phyloP scores from a whole-genome alignment of 2,888 invertebrate genomes.

The Pandemis heparana region DNA sequence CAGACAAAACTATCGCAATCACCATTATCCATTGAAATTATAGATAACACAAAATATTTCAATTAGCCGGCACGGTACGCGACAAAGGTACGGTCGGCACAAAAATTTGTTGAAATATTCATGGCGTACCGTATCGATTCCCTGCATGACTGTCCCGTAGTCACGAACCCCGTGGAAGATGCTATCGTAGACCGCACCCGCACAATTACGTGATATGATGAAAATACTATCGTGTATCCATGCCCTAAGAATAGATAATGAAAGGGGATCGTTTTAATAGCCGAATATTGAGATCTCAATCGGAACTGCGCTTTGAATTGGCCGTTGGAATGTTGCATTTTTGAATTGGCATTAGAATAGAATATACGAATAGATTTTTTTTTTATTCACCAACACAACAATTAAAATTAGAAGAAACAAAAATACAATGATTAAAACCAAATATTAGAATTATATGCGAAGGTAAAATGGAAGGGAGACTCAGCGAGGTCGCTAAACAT shows the following conservation, averaged over 20 bases:
- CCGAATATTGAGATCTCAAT: slow-evolving; percentile 42
- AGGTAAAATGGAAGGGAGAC: no score
- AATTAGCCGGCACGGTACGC: slow-evolving; percentile 68
- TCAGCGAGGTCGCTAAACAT: no score
- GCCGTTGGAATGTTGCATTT: background rate
- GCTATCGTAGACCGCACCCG: slow-evolving; percentile 76
- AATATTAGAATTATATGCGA: no score
- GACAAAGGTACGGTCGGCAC: slow-evolving; percentile 64
- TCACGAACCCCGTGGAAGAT: slow-evolving; percentile 75
- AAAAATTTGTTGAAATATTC: slow-evolving; percentile 79
- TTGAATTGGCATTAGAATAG: no score
- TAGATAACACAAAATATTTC: slow-evolving; percentile 72
- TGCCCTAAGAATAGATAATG: slow-evolving; percentile 59
- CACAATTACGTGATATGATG: slow-evolving; percentile 66
- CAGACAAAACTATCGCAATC: slow-evolving; percentile 45
- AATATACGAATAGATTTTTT: no score
- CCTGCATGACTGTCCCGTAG: slow-evolving; percentile 38
- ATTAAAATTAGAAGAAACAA: no score
- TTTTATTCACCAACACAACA: no score
- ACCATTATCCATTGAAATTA: slow-evolving; percentile 50
- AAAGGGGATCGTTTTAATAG: slow-evolving; percentile 47
- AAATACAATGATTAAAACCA: no score
- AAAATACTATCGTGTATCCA: slow-evolving; percentile 63
- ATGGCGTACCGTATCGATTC: slow-evolving; percentile 73
- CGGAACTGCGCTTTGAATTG: slow-evolving; percentile 4